These are phyloP conservation scores for Sphecodes monilicornis DNA, from an alignment of 2,888 invertebrate genomes.

Conservation along the genomic window DNA sequence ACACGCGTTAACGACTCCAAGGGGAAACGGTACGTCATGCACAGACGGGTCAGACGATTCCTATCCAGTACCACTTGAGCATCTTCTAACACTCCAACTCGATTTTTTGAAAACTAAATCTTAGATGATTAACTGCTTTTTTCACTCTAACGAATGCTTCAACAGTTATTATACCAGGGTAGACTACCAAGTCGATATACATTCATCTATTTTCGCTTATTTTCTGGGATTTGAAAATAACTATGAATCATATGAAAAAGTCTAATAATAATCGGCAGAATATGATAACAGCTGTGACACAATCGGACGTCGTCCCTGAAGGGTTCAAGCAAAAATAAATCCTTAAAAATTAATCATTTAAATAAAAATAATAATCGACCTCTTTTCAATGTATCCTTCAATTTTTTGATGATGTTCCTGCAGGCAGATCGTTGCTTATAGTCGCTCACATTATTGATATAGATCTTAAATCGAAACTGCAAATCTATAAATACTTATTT, in stretches of 20 bases:
- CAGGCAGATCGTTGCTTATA: neutral
- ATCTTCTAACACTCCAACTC: neutral
- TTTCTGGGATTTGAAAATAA: neutral
- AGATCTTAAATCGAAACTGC: neutral
- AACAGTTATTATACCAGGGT: neutral
- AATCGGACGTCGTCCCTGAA: neutral
- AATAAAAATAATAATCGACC: neutral
- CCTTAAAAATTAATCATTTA: neutral
- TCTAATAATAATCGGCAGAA: neutral
- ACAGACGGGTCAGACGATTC: neutral
- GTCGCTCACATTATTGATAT: neutral
- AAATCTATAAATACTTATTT: constrained; percentile 6
- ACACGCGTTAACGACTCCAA: neutral
- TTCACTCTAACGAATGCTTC: neutral
- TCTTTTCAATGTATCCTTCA: neutral
- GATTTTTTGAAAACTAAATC: neutral
- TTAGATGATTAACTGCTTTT: no score
- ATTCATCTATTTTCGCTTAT: neutral
- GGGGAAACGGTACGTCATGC: neutral
- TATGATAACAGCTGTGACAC: neutral
- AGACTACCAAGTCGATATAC: no score
- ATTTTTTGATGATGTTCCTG: neutral
- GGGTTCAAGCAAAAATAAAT: neutral
- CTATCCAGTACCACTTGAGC: neutral
- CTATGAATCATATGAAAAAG: no score